phyloP scores from a whole-genome alignment of 2,113 vertebrate genomes.

The Amazona guildingii region DNA sequence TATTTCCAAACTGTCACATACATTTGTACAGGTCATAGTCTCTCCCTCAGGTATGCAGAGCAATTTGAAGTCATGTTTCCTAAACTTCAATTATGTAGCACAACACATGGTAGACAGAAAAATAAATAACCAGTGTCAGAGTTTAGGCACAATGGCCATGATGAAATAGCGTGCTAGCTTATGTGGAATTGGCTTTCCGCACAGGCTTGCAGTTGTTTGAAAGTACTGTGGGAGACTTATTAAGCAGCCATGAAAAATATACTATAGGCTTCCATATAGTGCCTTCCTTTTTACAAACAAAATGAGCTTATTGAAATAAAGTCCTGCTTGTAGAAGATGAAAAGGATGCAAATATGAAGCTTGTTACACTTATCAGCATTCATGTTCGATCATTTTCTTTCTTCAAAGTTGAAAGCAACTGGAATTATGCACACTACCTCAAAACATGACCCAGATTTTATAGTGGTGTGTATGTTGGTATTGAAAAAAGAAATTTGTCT shows the following conservation, averaged over 20 bases:
- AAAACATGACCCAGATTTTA: slow-evolving; percentile 32
- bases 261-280: neutral
- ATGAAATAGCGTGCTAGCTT: neutral
- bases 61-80: neutral
- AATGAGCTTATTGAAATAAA: slow-evolving; percentile 24
- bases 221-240: neutral
- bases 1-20: neutral
- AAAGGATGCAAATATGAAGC: slow-evolving; percentile 49
- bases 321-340: slow-evolving; percentile 25
- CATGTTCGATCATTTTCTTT: neutral
- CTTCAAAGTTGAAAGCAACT: slow-evolving; percentile 40
- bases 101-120: neutral
- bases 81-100: neutral
- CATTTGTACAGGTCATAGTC: neutral
- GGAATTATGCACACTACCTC: slow-evolving; percentile 19
- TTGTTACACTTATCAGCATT: slow-evolving; percentile 37
- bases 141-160: neutral
- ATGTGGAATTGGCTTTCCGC: neutral
- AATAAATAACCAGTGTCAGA: neutral
- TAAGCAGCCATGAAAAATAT: neutral
- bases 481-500: neutral
- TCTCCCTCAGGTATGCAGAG: neutral
- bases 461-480: neutral
- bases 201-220: neutral
- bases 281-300: slow-evolving; percentile 19